A percentile compares a stretch with the other conserved stretches of the same genome.
These are phyloP conservation scores for Eurystomus gularis DNA, from an alignment of 2,113 vertebrate genomes.

Conservation along the genomic window DNA sequence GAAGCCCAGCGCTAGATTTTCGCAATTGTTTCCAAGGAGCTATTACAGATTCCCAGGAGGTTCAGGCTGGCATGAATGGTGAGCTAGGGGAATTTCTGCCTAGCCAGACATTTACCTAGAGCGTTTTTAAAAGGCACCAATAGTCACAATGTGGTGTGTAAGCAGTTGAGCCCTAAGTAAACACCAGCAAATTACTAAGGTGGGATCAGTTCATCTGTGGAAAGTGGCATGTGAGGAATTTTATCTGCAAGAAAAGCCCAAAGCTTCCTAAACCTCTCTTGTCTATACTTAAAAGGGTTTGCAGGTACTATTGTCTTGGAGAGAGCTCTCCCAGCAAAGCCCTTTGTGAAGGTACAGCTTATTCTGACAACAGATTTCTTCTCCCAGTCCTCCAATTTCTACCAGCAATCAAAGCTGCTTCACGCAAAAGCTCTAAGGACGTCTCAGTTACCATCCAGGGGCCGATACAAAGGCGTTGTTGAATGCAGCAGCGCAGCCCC, in stretches of 20 bases:
- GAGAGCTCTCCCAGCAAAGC: not conserved
- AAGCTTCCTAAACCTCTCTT: not conserved
- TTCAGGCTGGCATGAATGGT: not conserved
- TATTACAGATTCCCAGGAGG: not conserved
- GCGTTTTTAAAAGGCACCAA: slow-evolving; percentile 11
- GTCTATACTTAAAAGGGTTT: not conserved
- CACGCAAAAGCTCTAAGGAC: not conserved
- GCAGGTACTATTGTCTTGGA: not conserved
- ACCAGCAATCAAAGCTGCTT: not conserved
- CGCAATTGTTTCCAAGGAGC: not conserved
- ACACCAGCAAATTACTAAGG: not conserved
- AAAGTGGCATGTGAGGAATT: not conserved
- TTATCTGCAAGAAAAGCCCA: not conserved
- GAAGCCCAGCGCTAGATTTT: not conserved
- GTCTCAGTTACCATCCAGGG: not conserved
- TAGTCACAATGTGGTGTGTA: not conserved
- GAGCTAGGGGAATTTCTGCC: slow-evolving; percentile 4
- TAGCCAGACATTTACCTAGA: slow-evolving; percentile 7
- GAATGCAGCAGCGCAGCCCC: not conserved
- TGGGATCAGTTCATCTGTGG: not conserved
- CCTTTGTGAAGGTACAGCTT: not conserved
- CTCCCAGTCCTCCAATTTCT: not conserved
- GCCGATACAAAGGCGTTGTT: not conserved
- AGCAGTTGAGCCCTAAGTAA: slow-evolving; percentile 8
- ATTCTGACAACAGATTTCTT: not conserved